These are phyloP conservation scores for Gymnoscopelus microlampas DNA, from an alignment of 2,797 vertebrate species.

Conservation along the genomic window DNA sequence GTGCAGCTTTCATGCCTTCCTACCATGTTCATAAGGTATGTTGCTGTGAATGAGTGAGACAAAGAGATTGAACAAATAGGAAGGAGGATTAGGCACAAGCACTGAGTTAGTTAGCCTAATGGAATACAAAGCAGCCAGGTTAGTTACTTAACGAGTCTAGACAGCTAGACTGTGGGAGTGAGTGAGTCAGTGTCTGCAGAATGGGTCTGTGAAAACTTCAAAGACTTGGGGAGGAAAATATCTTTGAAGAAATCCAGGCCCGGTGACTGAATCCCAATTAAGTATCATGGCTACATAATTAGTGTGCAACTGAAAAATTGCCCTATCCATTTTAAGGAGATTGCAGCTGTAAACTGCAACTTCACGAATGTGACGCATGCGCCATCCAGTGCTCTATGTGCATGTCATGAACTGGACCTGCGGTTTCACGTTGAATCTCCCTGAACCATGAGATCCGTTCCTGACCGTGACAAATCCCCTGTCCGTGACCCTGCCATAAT, in stretches of 20 bases:
- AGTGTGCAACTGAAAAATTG: slow-evolving; percentile 30
- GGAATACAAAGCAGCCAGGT: slow-evolving; percentile 46
- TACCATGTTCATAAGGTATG: slow-evolving; percentile 50
- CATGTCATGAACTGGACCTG: slow-evolving; percentile 21
- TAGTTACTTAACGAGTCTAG: slow-evolving; percentile 34
- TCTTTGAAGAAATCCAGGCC: slow-evolving; percentile 3
- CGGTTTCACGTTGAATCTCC: slow-evolving; percentile 21
- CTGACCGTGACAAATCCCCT: slow-evolving; percentile 41
- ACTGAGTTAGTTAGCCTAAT: slow-evolving; percentile 4
- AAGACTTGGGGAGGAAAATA: slow-evolving; percentile 23
- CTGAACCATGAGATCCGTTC: slow-evolving; percentile 42
- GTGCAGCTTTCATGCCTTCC: slow-evolving; percentile 39
- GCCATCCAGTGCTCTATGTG: slow-evolving; percentile 23
- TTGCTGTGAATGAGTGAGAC: slow-evolving; percentile 54
- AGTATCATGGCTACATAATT: neutral
- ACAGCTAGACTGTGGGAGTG: slow-evolving; percentile 13
- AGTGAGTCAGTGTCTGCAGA: slow-evolving; percentile 22
- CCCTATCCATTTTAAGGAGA: slow-evolving; percentile 5
- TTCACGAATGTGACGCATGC: neutral
- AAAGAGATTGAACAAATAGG: slow-evolving; percentile 38
- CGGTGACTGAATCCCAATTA: neutral
- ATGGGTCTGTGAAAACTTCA: slow-evolving; percentile 20
- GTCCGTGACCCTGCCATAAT: slow-evolving; percentile 29
- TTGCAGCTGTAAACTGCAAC: slow-evolving; percentile 9
- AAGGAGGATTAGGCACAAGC: slow-evolving; percentile 26